Evolutionary conservation across 2,888 invertebrate genomes (phyloP), one percentile per base, ranked within the genome.

Genomic region (Carpatolechia fugitivella): DNA sequence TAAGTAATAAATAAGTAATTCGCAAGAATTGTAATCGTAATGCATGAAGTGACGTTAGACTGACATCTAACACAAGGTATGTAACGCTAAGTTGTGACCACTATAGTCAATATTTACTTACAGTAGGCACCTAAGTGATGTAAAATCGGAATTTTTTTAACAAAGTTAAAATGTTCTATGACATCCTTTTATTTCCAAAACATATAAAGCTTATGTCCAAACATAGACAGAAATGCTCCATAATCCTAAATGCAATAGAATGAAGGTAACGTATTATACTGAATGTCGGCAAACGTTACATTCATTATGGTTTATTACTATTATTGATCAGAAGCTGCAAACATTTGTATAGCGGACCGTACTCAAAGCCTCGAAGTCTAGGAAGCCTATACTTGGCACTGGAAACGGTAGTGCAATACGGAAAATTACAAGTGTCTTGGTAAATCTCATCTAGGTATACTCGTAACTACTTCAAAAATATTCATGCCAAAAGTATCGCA

Each of bases 341-440:
- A 55, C 49, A 50, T 55, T 41, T 24, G 50, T 44, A 11, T 55
- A 55, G 41, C 55, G 55, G 55, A 33, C 24, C 29, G 44, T 44
- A 7, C 29, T 44, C 29, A 13, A 41, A 18, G 24, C 20, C 44
- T 44, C 20, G 11, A 10, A 11, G 31, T 14, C 31, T 14, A 31
- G 30, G 47, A 47, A 31, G 31, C 31, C 16, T 18, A 41, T 18
- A 41, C 40, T 41, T 41, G 40, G 40, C n/a, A n/a, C n/a, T n/a
- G n/a, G n/a, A 18, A 41, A 41, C 40, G 40, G 40, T 40, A 40
- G 40, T 18, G 18, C 18, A 4, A 18, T 18, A 18, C 40, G 18
- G 18, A 18, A 16, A 41, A 7, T 18, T 16, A 14, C 16, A 35
- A 35, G 8, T n/a, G 13, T n/a, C 35, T 35, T n/a, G 3, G 33